These are phyloP conservation scores for Latrodectus hesperus DNA, from an alignment of 2,888 invertebrate species.

Conservation along the genomic window DNA sequence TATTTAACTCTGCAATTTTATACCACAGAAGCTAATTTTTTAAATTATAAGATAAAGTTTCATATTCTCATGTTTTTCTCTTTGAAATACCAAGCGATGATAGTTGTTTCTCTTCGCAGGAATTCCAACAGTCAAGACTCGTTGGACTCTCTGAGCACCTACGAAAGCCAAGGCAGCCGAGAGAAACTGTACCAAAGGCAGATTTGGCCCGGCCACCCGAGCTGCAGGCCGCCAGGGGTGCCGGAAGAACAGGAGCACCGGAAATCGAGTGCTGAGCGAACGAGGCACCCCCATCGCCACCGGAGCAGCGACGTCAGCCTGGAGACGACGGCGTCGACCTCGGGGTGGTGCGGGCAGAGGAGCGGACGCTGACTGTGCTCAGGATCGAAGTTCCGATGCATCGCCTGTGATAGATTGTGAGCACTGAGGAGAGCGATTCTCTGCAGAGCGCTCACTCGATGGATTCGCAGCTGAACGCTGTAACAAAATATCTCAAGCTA, in stretches of 20 bases:
- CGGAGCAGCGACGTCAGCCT: constrained; percentile 61
- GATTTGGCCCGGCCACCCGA: constrained; percentile 50
- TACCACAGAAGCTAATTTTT: too few relatives aligned
- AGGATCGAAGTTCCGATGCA: too few relatives aligned
- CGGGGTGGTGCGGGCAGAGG: constrained; percentile 56
- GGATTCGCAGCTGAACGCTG: too few relatives aligned
- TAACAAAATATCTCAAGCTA: too few relatives aligned
- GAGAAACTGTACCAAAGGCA: constrained; percentile 64
- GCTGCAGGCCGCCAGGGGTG: constrained; percentile 9
- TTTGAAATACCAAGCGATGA: background rate
- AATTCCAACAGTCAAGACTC: constrained; percentile 61
- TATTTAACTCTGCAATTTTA: too few relatives aligned
- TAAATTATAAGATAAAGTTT: too few relatives aligned
- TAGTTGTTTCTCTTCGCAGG: constrained; percentile 8
- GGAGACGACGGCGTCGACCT: constrained; percentile 47
- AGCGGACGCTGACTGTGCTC: background rate
- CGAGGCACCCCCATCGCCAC: constrained; percentile 33
- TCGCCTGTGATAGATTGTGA: too few relatives aligned
- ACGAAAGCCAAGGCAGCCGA: constrained; percentile 61
- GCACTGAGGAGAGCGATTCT: too few relatives aligned
- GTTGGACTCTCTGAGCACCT: constrained; percentile 63
- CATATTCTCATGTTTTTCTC: too few relatives aligned
- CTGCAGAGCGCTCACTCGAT: too few relatives aligned
- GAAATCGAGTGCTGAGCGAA: background rate
- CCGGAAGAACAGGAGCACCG: constrained; percentile 21